Evolutionary conservation across 2,888 invertebrate species (phyloP).

Genomic region (Horisme vitalbata): DNA sequence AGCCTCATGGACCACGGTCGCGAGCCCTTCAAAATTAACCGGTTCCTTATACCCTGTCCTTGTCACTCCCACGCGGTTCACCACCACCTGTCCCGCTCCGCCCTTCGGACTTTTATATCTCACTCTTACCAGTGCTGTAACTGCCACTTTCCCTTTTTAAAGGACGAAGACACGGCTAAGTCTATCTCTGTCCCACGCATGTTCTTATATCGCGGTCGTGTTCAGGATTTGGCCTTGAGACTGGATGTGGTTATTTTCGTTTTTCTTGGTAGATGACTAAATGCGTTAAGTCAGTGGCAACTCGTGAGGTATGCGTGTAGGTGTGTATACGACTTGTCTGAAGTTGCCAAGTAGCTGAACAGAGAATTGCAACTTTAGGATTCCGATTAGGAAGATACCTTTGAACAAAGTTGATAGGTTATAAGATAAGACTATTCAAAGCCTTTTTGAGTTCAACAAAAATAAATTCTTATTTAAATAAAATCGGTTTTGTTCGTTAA

Average conservation of each 20-base stretch:
- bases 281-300: conserved; percentile 59
- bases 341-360: conserved; percentile 19
- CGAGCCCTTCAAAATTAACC: conserved; percentile 81
- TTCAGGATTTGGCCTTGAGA: conserved; percentile 80
- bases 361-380: conserved; percentile 12
- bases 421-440: no score
- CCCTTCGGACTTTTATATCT: conserved; percentile 78
- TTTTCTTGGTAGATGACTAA: conserved; percentile 80
- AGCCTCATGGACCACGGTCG: conserved; percentile 67
- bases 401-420: no score
- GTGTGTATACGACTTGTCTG: conserved; percentile 18
- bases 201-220: conserved; percentile 40
- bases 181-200: conserved; percentile 43
- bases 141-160: conserved; percentile 82
- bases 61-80: conserved; percentile 42
- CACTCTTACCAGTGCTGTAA: conserved; percentile 74
- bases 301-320: conserved; percentile 30
- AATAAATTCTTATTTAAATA: no score
- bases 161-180: conserved; percentile 74
- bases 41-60: conserved; percentile 61
- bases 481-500: no score
- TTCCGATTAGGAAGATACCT: no score
- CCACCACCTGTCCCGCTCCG: conserved; percentile 51
- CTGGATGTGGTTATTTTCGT: conserved; percentile 78
- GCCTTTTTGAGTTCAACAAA: no score